These are phyloP conservation scores for Loripinus fragilis DNA, from an alignment of 2,888 invertebrate species.

Conservation along the genomic window DNA sequence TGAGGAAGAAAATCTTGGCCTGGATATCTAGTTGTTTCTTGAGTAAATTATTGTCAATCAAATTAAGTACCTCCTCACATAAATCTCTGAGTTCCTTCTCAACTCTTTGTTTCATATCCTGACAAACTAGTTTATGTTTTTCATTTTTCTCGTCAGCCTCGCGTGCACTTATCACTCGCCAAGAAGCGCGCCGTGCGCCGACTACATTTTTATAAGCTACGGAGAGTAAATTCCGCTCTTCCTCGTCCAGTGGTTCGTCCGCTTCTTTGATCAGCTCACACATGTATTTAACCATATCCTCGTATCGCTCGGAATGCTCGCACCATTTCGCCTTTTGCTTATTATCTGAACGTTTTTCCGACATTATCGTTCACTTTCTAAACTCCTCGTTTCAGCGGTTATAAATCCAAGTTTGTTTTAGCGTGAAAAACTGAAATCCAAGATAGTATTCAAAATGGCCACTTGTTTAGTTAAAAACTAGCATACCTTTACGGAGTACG, in stretches of 20 bases:
- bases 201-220: slow-evolving; percentile 99
- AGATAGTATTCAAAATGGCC: too few relatives aligned
- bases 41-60: slow-evolving; percentile 99
- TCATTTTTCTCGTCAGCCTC: slow-evolving; percentile 87
- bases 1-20: slow-evolving; percentile 99
- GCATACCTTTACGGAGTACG: too few relatives aligned
- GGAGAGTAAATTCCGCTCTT: slow-evolving; percentile 98
- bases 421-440: too few relatives aligned
- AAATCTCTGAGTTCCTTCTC: slow-evolving; percentile 99
- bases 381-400: too few relatives aligned
- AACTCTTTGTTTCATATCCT: slow-evolving; percentile 99
- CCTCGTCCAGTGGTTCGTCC: slow-evolving; percentile 94
- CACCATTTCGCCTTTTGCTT: slow-evolving; percentile 99
- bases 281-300: slow-evolving; percentile 99
- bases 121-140: slow-evolving; percentile 86
- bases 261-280: slow-evolving; percentile 87
- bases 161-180: slow-evolving; percentile 99
- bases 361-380: too few relatives aligned
- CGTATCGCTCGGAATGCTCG: slow-evolving; percentile 98
- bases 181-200: slow-evolving; percentile 97
- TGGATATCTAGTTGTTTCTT: slow-evolving; percentile 92
- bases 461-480: too few relatives aligned
- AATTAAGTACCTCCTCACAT: slow-evolving; percentile 98
- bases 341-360: slow-evolving; percentile 89
- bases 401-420: too few relatives aligned